These are phyloP conservation scores for Heteromormyrus szaboi DNA, from an alignment of 2,797 vertebrate species.

Conservation along the genomic window DNA sequence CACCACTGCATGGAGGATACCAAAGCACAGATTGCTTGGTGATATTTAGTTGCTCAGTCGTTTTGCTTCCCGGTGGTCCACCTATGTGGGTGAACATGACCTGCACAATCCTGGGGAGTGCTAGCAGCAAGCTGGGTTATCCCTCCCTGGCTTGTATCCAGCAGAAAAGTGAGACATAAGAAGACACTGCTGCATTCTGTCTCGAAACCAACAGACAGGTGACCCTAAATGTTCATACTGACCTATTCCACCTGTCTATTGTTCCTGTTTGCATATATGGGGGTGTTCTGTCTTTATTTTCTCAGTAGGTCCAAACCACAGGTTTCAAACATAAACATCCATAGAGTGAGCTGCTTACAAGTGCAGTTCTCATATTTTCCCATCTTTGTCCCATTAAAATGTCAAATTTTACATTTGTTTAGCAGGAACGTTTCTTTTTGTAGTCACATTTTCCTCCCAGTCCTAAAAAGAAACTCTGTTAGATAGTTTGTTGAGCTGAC, in stretches of 20 bases:
- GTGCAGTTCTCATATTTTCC: neutral
- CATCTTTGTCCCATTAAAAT: neutral
- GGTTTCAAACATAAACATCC: neutral
- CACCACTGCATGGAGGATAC: neutral
- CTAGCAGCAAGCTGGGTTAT: neutral
- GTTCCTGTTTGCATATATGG: neutral
- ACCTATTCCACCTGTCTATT: constrained; percentile 3
- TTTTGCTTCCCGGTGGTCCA: neutral
- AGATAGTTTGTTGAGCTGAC: neutral
- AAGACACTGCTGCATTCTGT: neutral
- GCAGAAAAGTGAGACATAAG: neutral
- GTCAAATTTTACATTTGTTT: neutral
- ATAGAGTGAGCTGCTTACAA: neutral
- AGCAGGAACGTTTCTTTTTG: neutral
- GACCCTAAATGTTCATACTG: neutral
- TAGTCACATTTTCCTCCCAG: neutral
- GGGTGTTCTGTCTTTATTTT: neutral
- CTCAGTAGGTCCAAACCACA: neutral
- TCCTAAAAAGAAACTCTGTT: neutral
- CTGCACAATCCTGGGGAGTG: neutral
- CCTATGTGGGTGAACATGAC: neutral
- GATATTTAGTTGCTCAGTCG: neutral
- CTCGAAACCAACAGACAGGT: neutral
- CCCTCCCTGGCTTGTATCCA: neutral
- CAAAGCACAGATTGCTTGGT: neutral